These are phyloP conservation scores for Hippocampus kuda DNA, from an alignment of 2,797 vertebrate genomes.

Conservation along the genomic window DNA sequence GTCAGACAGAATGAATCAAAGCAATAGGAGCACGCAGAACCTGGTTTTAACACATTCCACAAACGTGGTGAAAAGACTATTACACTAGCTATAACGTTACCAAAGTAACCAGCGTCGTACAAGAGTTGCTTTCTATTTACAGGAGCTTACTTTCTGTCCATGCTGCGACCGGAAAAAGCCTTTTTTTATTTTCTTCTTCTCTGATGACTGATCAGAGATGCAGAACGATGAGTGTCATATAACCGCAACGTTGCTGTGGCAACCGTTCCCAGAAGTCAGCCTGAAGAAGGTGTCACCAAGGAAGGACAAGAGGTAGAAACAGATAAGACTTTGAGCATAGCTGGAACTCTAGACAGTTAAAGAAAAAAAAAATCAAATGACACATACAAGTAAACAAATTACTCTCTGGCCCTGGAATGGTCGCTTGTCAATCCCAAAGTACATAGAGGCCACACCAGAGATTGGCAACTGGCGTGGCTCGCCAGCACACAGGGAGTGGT, in stretches of 20 bases:
- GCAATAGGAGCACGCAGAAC: too few relatives aligned
- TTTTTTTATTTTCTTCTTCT: background rate
- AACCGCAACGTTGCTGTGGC: conserved; percentile 56
- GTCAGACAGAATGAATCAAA: too few relatives aligned
- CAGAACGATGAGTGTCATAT: conserved; percentile 34
- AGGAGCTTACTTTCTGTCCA: background rate
- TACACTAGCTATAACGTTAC: too few relatives aligned
- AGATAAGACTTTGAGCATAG: conserved; percentile 2
- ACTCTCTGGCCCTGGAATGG: background rate
- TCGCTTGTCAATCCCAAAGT: background rate
- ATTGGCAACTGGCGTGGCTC: too few relatives aligned
- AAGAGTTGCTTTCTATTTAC: background rate
- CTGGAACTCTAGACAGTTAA: background rate
- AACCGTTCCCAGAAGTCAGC: conserved; percentile 47
- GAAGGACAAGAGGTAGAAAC: conserved; percentile 8
- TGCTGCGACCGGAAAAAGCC: background rate
- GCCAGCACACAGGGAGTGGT: too few relatives aligned
- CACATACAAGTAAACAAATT: too few relatives aligned
- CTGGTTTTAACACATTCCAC: background rate
- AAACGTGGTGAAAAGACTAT: background rate
- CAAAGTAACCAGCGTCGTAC: background rate
- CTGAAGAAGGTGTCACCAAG: conserved; percentile 20
- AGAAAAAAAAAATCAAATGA: background rate
- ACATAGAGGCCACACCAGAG: background rate
- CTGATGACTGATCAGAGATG: conserved; percentile 3